phyloP scores from a whole-genome alignment of 1,140 invertebrate genomes.

The Atta texana region DNA sequence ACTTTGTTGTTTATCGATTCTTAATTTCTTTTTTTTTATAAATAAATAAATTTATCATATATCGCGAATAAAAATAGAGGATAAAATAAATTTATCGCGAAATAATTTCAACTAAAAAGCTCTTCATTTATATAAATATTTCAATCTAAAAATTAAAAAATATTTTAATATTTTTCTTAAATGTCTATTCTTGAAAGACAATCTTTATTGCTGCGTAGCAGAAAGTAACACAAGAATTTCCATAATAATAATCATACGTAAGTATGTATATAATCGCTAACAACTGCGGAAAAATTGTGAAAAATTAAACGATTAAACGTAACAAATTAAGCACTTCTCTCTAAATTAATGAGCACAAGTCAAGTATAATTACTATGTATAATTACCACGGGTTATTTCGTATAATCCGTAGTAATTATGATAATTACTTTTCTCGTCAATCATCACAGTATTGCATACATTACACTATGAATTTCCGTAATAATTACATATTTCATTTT shows the following conservation, averaged over 20 bases:
- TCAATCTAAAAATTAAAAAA: conserved; percentile 1
- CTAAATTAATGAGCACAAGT: conserved; percentile 36
- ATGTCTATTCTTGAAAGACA: not conserved
- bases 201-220: not conserved
- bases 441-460: not conserved
- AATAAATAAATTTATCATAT: no score
- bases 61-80: no score
- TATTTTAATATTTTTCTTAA: not conserved
- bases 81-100: no score
- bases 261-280: conserved; percentile 15
- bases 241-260: conserved; percentile 8
- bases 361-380: conserved; percentile 20
- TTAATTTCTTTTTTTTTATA: not conserved
- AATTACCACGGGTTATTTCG: conserved; percentile 18
- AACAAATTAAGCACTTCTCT: conserved; percentile 32
- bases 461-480: conserved; percentile 18
- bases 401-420: conserved; percentile 36
- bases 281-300: conserved; percentile 1
- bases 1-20: not conserved
- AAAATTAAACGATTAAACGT: conserved; percentile 32
- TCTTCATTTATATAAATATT: not conserved
- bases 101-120: not conserved
- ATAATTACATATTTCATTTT: not conserved
- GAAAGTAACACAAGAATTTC: not conserved
- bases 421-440: conserved; percentile 36